phyloP scores from a whole-genome alignment of 1,140 invertebrate genomes.

The Pogonomyrmex barbatus region DNA sequence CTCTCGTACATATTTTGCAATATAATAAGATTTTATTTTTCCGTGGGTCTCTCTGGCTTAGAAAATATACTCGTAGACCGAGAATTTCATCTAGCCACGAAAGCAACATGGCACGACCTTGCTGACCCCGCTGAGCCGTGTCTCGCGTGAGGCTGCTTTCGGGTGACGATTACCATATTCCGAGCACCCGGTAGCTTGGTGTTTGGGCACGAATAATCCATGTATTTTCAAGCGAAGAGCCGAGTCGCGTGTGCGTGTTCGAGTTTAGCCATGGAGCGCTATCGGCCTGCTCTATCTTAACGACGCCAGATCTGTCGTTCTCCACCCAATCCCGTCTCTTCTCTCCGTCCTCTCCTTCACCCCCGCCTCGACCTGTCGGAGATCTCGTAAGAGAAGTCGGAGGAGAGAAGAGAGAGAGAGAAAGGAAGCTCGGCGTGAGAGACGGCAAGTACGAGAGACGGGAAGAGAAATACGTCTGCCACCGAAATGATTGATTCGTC shows the following conservation, averaged over 20 bases:
- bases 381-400: slow-evolving; percentile 64
- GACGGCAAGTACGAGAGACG: slow-evolving; percentile 38
- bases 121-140: slow-evolving; percentile 38
- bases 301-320: slow-evolving; percentile 78
- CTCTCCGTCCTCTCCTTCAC: slow-evolving; percentile 29
- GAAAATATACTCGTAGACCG: neutral
- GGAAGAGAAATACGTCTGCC: slow-evolving; percentile 62
- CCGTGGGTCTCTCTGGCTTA: neutral
- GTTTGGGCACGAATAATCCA: slow-evolving; percentile 74
- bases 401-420: slow-evolving; percentile 8
- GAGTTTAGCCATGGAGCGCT: slow-evolving; percentile 71
- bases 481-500: slow-evolving; percentile 73
- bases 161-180: slow-evolving; percentile 75
- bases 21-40: slow-evolving; percentile 4
- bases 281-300: slow-evolving; percentile 79
- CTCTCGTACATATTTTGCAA: neutral
- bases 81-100: neutral
- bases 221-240: slow-evolving; percentile 73
- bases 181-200: slow-evolving; percentile 74
- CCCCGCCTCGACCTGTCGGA: slow-evolving; percentile 63
- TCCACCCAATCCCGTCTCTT: slow-evolving; percentile 43
- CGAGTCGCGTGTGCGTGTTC: slow-evolving; percentile 56
- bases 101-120: slow-evolving; percentile 40
- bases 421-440: slow-evolving; percentile 35
- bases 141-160: slow-evolving; percentile 56